phyloP scores from a whole-genome alignment of 2,888 invertebrate species.

The Watsonalla cultraria region DNA sequence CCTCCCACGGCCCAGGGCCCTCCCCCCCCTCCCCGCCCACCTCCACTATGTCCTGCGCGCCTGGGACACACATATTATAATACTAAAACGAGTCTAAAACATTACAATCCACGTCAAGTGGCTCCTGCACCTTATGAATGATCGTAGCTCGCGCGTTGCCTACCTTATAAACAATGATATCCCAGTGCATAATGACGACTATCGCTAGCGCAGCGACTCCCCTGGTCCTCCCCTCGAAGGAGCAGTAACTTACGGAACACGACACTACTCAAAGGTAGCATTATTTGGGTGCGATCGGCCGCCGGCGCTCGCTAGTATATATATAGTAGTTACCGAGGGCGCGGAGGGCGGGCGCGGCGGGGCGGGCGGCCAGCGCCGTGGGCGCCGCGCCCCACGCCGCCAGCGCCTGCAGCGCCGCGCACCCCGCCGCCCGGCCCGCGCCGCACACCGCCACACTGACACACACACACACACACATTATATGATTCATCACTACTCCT shows the following conservation, averaged over 20 bases:
- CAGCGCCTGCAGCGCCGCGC: constrained; percentile 56
- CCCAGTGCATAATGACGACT: too few relatives aligned
- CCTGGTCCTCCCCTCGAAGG: too few relatives aligned
- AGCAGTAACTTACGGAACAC: background rate
- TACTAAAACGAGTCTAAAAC: too few relatives aligned
- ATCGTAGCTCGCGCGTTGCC: too few relatives aligned
- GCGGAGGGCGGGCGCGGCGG: constrained; percentile 37
- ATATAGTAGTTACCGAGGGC: constrained; percentile 40
- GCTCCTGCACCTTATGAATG: too few relatives aligned
- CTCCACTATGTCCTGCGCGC: constrained; percentile 48
- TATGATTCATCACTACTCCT: too few relatives aligned
- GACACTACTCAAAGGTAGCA: background rate
- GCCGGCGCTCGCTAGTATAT: background rate
- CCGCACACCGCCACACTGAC: constrained; percentile 59
- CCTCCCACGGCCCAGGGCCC: constrained; percentile 34
- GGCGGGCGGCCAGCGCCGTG: constrained; percentile 45
- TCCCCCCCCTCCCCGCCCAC: constrained; percentile 25
- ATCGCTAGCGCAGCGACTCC: too few relatives aligned
- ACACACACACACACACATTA: constrained; percentile 1
- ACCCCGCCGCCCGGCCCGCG: constrained; percentile 60
- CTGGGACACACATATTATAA: constrained; percentile 29
- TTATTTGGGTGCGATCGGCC: too few relatives aligned
- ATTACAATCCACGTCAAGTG: too few relatives aligned
- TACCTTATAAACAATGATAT: too few relatives aligned
- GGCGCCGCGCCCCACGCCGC: constrained; percentile 51